These are phyloP conservation scores for Cynocephalus volans DNA, from an alignment of 2,113 vertebrate genomes.

Conservation along the genomic window DNA sequence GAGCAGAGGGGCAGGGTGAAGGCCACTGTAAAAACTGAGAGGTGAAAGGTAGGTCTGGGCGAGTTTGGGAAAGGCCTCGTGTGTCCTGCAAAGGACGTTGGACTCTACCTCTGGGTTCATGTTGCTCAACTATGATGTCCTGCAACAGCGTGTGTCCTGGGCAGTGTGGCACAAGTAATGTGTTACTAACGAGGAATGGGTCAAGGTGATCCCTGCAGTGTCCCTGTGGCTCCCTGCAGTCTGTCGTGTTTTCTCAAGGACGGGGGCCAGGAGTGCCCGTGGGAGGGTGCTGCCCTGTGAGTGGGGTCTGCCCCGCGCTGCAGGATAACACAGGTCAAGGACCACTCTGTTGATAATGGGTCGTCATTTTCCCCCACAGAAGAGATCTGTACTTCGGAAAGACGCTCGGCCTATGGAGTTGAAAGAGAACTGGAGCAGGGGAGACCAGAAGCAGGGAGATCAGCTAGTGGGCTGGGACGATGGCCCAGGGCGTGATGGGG, in stretches of 20 bases:
- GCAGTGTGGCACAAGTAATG: neutral
- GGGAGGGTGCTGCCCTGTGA: fast-evolving
- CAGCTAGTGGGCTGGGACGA: too few relatives aligned
- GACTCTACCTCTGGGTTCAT: neutral
- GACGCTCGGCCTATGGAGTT: fast-evolving
- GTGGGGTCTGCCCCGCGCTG: too few relatives aligned
- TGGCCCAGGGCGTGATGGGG: too few relatives aligned
- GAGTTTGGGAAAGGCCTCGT: fast-evolving
- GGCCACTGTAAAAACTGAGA: neutral
- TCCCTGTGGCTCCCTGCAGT: neutral
- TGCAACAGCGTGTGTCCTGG: neutral
- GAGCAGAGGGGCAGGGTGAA: neutral
- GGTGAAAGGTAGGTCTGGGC: neutral
- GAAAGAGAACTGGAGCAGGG: fast-evolving
- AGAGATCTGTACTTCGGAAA: neutral
- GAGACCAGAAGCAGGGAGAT: neutral
- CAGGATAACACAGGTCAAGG: neutral
- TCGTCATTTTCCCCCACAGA: too few relatives aligned
- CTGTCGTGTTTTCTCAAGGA: neutral
- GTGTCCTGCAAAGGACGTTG: fast-evolving
- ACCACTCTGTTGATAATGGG: too few relatives aligned
- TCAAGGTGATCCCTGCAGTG: neutral
- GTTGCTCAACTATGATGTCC: neutral
- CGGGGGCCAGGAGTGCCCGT: neutral
- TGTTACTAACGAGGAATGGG: neutral